Base-by-base conservation (phyloP, 2,888 invertebrate species). In the Erpobdella octoculata region DNA sequence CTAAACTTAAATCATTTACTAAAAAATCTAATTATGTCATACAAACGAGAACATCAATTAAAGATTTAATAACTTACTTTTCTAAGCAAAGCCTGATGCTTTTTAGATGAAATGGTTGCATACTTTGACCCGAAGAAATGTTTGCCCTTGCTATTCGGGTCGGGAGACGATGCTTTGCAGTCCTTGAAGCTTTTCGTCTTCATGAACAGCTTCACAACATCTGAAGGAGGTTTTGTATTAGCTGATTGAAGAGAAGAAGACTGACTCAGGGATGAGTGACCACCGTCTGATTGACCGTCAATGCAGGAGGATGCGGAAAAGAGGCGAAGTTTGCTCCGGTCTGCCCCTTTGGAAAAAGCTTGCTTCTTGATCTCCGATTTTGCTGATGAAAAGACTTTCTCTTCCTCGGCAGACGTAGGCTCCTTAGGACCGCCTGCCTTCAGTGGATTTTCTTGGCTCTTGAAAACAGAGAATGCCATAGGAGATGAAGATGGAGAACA, bases 111-210 rank as follows among this genome's bases (percentile, higher is more conserved):
- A n/a, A 12, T n/a, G 8, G 62, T 33, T n/a, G 62, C 8, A n/a
- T 62, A n/a, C 8, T 33, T 62, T 12, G 62, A 31, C n/a, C 31
- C 21, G 33, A 62, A 62, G 31, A 33, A 12, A 31, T 28, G 31
- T 18, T 62, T 61, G 9, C 9, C 33, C 25, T 21, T 62, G 6
- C 53, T n/a, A n/a, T n/a, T 28, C 25, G 62, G 33, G 21, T 33
- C 31, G 21, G 31, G 33, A 33, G 62, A 35, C 1, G 62, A 62
- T 18, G 12, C 3, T 35, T 15, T 15, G 12, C 62, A 28, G 18
- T 62, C 62, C 62, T 62, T 62, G 62, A 33, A 33, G 31, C 62
- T 33, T 35, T 62, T 62, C 62, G n/a, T 62, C 33, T 62, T 62
- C 6, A 18, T 33, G 35, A 62, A 62, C 4, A 35, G 35, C 12